Base-by-base conservation (phyloP, 1,140 invertebrate genomes). In the Eupristina koningsbergeri region DNA sequence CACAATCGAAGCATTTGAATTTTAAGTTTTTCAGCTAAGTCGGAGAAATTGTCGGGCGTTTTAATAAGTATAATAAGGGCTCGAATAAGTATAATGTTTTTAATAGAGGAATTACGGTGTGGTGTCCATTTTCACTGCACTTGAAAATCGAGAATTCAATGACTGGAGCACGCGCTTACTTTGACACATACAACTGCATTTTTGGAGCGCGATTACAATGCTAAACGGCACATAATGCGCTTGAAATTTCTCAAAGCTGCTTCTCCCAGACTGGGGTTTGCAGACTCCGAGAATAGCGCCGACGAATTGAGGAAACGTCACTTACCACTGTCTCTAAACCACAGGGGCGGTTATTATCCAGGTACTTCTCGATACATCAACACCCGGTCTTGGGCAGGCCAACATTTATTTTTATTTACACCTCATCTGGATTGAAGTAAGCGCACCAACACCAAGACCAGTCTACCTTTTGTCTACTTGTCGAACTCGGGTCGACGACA, bases 1-100 rank as follows among this genome's bases (percentile, higher is more conserved):
- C n/a, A 34, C n/a, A 75, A 75, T 75, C 29, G 47, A 50, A 0
- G 13, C 1, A 71, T 61, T 75, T 11, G 15, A 17, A 50, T 67
- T 76, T 76, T 81, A 22, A 64, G 3, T 67, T 41, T 82, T 82
- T 36, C 58, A 82, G 80, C 58, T 82, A 41, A 82, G 80, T 82
- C 47, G 73, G 39, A 67, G 36, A 39, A 50, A n/a, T 71, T 67
- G 11, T 73, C 53, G 17, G 36, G 9, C 19, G 13, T 31, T 31
- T 45, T n/a, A n/a, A n/a, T n/a, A n/a, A n/a, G n/a, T n/a, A n/a
- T n/a, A n/a, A n/a, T n/a, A n/a, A n/a, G 26, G 45, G 7, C 71
- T n/a, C 53, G 26, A 53, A 53, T 63, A 74, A 81, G 71, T 75
- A 2, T 39, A 7, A 63, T 26, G 45, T 73, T n/a, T n/a, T 81